phyloP scores from a whole-genome alignment of 53 echinoderm and acorn worm genomes.

The Patiria pectinifera region DNA sequence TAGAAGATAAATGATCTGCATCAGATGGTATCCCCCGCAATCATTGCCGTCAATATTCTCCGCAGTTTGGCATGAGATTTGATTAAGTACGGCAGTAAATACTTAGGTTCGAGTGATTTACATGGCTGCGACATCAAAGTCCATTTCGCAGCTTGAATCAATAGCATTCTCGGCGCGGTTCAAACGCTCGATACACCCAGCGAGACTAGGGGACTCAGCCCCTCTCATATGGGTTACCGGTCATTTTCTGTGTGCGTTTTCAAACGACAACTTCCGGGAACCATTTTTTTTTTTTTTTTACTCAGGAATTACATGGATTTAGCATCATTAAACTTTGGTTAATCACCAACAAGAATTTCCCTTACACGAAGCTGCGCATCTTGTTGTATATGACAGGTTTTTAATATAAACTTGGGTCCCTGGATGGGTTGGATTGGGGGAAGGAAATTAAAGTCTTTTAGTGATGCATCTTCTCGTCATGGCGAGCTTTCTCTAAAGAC shows the following conservation, averaged over 20 bases:
- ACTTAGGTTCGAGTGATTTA: constrained; percentile 33
- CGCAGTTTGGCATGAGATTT: constrained; percentile 24
- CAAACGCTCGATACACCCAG: background rate
- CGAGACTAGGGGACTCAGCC: background rate
- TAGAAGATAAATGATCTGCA: constrained; percentile 31
- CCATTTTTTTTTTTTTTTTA: background rate
- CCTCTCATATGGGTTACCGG: background rate
- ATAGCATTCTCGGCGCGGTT: background rate
- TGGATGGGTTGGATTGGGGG: background rate
- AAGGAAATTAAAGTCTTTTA: background rate
- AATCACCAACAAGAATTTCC: constrained; percentile 40
- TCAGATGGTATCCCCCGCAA: constrained; percentile 19
- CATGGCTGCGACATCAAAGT: constrained; percentile 14
- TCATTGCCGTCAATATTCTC: constrained; percentile 37
- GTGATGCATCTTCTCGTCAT: background rate
- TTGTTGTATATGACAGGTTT: background rate
- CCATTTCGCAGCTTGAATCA: constrained; percentile 23
- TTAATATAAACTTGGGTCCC: background rate
- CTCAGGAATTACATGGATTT: constrained; percentile 21
- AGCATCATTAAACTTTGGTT: constrained; percentile 33
- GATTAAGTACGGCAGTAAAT: constrained; percentile 25
- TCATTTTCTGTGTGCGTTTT: background rate
- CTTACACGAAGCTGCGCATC: background rate
- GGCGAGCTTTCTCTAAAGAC: background rate
- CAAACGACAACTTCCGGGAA: constrained; percentile 37